Conservation (phyloP, 35 echinoderm and acorn worm genomes). For the Lytechinus pictus region DNA sequence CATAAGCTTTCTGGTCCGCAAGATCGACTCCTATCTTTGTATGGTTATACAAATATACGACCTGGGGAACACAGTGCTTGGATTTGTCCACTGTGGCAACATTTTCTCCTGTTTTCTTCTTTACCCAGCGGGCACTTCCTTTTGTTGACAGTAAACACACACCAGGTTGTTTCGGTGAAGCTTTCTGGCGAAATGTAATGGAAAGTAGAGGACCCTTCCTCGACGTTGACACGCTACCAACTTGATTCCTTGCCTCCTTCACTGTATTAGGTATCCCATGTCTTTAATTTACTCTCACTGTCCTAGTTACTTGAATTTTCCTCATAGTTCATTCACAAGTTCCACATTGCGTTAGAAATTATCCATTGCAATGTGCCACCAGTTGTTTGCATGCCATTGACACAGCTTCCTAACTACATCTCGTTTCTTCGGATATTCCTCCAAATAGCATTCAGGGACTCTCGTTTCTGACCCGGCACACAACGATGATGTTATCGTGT, state of each 20-base stretch:
- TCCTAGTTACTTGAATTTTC: slow-evolving; percentile 43
- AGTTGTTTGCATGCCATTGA: background rate
- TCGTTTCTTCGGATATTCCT: no score
- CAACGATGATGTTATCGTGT: no score
- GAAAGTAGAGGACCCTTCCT: background rate
- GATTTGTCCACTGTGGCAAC: background rate
- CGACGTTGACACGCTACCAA: background rate
- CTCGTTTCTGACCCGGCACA: no score
- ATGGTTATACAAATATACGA: background rate
- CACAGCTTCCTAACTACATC: background rate
- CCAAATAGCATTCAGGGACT: no score
- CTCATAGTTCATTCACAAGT: slow-evolving; percentile 5
- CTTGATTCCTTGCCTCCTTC: background rate
- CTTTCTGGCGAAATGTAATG: background rate
- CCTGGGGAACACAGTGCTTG: background rate
- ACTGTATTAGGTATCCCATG: background rate
- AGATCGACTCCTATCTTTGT: no score
- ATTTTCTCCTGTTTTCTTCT: background rate
- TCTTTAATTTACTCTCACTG: slow-evolving; percentile 12
- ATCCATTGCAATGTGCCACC: background rate
- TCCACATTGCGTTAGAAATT: background rate
- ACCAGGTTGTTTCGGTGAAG: background rate
- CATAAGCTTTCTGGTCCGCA: no score
- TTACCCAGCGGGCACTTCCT: background rate
- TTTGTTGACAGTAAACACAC: background rate